Base-by-base conservation (phyloP, 2,113 vertebrate genomes). In the Dunckerocampus dactyliophorus region DNA sequence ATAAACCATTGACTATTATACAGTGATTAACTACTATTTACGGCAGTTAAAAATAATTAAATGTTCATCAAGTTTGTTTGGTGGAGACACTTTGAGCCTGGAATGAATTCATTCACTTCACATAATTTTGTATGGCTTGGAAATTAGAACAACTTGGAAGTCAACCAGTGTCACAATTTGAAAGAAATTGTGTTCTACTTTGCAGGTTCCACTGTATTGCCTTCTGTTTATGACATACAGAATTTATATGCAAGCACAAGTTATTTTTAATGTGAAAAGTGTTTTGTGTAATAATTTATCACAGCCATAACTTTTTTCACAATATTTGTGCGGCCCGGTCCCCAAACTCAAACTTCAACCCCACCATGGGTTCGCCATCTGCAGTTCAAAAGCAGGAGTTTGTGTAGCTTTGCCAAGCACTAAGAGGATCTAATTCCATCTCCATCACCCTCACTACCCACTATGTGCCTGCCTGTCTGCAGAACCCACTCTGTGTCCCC, bases 381-480 rank as follows among this genome's bases (percentile, higher is more conserved):
- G 91, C 82, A 90, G 83, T 55, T 84, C 85, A 88, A 69, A 56
- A 47, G 73, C 72, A 86, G 79, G 76, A 79, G 70, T 72, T 73
- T 87, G 79, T 77, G 87, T 90, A 85, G 59, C 77, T 74, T 59
- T 87, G 79, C 83, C 87, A 89, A 76, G 88, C 87, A 86, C 89
- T 89, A 76, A 89, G 88, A 91, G 88, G 89, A 86, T 89, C 90
- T 91, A 90, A 91, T 92, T 93, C 92, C 81, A 83, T 75, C 72
- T 74, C 81, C 80, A 88, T 78, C 78, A 77, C 52, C 79, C 78
- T 50, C 65, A 68, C 72, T 79, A 74, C 78, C 75, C 81, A 77
- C 74, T 69, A 71, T 21, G 62, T 76, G 76, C 69, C 74, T 80
- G 80, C 70, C 74, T 80, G 78, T 66, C 80, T 81, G 81, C 73